Evolutionary conservation across 2,797 vertebrate genomes (phyloP), one percentile per base, ranked within the genome.

Genomic region (Erethizon dorsatum): DNA sequence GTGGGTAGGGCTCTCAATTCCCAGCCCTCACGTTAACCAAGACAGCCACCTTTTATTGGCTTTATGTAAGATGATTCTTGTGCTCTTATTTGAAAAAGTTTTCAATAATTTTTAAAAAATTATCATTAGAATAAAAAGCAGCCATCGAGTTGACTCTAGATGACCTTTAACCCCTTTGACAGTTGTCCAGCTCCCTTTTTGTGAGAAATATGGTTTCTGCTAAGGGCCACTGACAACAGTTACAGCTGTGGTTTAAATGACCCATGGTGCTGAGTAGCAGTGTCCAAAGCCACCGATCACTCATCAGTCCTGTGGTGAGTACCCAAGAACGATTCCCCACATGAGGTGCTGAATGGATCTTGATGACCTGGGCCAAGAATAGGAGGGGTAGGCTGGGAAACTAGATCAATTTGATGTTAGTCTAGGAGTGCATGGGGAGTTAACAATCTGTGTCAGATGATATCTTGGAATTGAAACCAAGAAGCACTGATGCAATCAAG

Each of bases 71-170:
- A 59, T 88, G 56, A 86, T 83, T 73, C 20, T 91, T 88, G 73
- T 13, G 47, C 41, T 79, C 47, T 83, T 20, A 56, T 45, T 85
- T 80, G 52, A 73, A 22, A 63, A 50, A 57, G 11, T 10, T 77
- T 82, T 85, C 57, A 59, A 18, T 59, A 3, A 61, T 33, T 80
- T 75, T 82, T 0, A 0, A 59, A 86, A 87, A 80, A 50, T 14
- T 28, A 52, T 88, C 9, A 61, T 84, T 83, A 90, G 65, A 93
- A 90, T 86, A 93, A 90, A 89, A 94, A 47, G 47, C 37, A 91
- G 22, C 47, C 17, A 57, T 54, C n/a, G 13, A 37, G 22, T 71
- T 90, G 80, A 87, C 41, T 57, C 61, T 83, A 52, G n/a, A 24
- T 77, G 24, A 57, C 63, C 3, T 31, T 83, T 94, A 86, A 63